These are phyloP conservation scores for Drosophila ohnishii DNA, from an alignment of 1,140 invertebrate genomes.

Conservation along the genomic window DNA sequence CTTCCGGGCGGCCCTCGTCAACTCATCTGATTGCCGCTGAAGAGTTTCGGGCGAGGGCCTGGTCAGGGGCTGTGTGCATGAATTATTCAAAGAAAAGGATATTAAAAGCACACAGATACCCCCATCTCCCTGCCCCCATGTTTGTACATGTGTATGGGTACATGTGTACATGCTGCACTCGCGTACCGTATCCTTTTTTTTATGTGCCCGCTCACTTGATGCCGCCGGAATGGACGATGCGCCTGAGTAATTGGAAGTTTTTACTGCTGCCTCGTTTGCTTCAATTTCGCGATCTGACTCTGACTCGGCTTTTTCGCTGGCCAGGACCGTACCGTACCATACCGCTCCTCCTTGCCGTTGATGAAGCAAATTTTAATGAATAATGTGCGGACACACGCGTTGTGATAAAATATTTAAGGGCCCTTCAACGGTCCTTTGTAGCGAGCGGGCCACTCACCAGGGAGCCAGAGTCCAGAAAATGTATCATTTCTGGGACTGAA, in stretches of 20 bases:
- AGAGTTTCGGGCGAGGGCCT: conserved; percentile 42
- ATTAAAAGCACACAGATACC: conserved; percentile 74
- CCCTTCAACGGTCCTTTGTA: conserved; percentile 39
- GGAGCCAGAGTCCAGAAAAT: background rate
- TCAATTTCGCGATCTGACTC: conserved; percentile 60
- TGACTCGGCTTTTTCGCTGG: conserved; percentile 21
- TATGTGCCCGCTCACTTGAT: conserved; percentile 23
- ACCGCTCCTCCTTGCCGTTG: conserved; percentile 30
- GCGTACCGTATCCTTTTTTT: conserved; percentile 33
- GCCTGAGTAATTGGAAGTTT: conserved; percentile 79
- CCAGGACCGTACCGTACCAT: background rate
- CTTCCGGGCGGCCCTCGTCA: conserved; percentile 56
- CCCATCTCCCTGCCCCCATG: background rate
- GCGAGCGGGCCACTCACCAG: background rate
- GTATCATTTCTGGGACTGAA: background rate
- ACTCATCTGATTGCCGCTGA: conserved; percentile 63
- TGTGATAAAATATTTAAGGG: conserved; percentile 70
- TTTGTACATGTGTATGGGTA: background rate
- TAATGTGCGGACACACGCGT: conserved; percentile 77
- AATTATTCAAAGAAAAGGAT: conserved; percentile 80
- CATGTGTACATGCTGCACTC: conserved; percentile 16
- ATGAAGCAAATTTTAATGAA: conserved; percentile 79
- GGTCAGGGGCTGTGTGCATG: conserved; percentile 64
- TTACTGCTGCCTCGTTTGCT: conserved; percentile 78
- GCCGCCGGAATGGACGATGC: conserved; percentile 31